A percentile compares a stretch with the other conserved stretches of the same genome.
phyloP scores from a whole-genome alignment of 2,113 vertebrate genomes.

The Machaerirhynchus nigripectus region DNA sequence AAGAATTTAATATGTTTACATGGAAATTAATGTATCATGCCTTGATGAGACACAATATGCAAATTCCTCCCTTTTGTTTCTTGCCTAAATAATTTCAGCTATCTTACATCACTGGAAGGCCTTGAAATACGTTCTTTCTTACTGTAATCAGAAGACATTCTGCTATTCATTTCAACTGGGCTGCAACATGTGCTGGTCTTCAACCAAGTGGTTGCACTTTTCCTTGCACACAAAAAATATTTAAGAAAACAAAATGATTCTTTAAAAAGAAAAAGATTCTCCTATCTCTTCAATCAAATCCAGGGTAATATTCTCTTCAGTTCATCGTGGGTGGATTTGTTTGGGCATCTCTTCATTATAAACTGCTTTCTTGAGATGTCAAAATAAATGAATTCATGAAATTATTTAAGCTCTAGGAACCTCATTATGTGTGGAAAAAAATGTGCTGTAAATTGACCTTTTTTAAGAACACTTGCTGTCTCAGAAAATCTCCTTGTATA shows the following conservation, averaged over 20 bases:
- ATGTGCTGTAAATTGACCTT: background rate
- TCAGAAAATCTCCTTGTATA: background rate
- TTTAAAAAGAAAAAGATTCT: background rate
- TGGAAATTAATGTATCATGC: background rate
- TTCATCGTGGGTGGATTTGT: background rate
- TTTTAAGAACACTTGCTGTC: background rate
- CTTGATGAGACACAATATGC: background rate
- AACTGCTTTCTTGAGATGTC: background rate
- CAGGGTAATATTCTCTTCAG: background rate
- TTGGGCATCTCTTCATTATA: background rate
- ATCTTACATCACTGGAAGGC: background rate
- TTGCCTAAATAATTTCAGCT: background rate
- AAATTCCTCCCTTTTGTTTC: background rate
- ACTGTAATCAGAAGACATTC: background rate
- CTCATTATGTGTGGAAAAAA: background rate
- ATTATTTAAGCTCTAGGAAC: background rate
- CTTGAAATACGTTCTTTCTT: background rate
- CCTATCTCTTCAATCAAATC: background rate
- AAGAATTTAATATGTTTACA: background rate
- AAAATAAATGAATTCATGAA: conserved; percentile 21
- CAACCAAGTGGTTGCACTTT: background rate
- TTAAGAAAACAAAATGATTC: background rate
- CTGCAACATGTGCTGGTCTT: background rate
- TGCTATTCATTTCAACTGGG: background rate
- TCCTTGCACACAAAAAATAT: background rate